Percentiles rank a stretch among this genome's conserved stretches.
Evolutionary conservation across 2,113 vertebrate genomes (phyloP).

Genomic region (Varanus komodoensis): DNA sequence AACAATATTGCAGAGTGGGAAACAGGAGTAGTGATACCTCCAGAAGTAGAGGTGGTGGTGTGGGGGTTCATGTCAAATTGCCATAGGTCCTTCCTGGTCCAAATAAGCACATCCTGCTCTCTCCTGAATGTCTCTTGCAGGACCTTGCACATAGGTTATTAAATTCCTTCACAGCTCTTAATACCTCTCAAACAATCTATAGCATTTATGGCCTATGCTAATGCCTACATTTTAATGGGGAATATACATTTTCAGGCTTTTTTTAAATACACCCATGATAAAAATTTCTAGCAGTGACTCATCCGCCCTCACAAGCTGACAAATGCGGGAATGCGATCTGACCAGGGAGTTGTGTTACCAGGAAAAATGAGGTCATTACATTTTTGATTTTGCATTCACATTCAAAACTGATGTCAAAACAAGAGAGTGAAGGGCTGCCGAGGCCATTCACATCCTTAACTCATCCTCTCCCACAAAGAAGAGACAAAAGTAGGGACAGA

Average conservation of each 20-base stretch:
- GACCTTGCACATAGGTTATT: background rate
- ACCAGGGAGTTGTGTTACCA: background rate
- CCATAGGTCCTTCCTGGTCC: background rate
- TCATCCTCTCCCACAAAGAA: background rate
- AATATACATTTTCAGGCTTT: background rate
- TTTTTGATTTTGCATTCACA: slow-evolving; percentile 7
- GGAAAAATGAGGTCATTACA: slow-evolving; percentile 25
- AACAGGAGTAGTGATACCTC: no score
- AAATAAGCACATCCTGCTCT: background rate
- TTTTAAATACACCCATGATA: slow-evolving; percentile 3
- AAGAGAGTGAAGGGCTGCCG: background rate
- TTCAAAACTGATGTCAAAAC: background rate
- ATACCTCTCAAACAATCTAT: background rate
- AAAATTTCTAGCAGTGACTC: background rate
- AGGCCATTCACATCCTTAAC: background rate
- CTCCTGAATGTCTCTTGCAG: background rate
- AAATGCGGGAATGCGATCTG: background rate
- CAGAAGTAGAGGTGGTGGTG: no score
- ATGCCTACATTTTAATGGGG: slow-evolving; percentile 1
- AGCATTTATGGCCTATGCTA: background rate
- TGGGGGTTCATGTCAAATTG: background rate
- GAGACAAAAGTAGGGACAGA: background rate
- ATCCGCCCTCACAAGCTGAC: slow-evolving; percentile 14
- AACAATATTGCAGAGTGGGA: no score
- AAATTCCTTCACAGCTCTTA: background rate